Evolutionary conservation across 37 sponge, comb jelly and placozoan genomes (phyloP), one percentile per base, ranked within the genome.

Genomic region (Eunapius fragilis): DNA sequence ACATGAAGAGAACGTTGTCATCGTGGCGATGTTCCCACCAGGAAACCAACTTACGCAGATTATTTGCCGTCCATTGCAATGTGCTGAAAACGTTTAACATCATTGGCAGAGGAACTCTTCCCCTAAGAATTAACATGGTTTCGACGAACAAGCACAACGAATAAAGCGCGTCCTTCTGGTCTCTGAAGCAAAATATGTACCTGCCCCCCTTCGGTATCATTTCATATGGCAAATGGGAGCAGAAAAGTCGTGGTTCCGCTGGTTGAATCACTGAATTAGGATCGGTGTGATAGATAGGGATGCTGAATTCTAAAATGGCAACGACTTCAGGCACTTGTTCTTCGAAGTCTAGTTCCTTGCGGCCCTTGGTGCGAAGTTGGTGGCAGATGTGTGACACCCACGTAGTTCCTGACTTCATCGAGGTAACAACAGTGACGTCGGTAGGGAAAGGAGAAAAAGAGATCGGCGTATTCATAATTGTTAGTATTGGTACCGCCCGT

Each of bases 11-110:
- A 9, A 87, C 87, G 81, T 87, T 87, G 27, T 81, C 70, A 30
- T 87, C 82, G 73, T 87, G 82, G 3, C 87, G 82, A 37, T 81
- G 78, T 27, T 71, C 36, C 87, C 80, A 87, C 87, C 87, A 87
- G 67, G 37, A 67, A 17, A 58, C 36, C 48, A 87, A 45, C 35
- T 87, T 41, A 41, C 6, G 41, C 41, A 41, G 3, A 6, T 41
- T 41, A 3, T 41, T 3, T 6, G 41, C 41, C 41, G 41, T 41
- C 41, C 41, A 41, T 6, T 41, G 41, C 41, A 41, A 3, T 41
- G 3, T 41, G 6, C 6, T 41, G 41, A 41, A 41, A 41, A 41
- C 3, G 41, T 6, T 41, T 41, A 41, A 9, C 6, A 81, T 69
- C 0, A 36, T 71, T 69, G 17, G 27, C 82, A 81, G 3, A 12